Conservation (phyloP, 2,113 vertebrate species). For the Rhegmatorhina hoffmannsi region DNA sequence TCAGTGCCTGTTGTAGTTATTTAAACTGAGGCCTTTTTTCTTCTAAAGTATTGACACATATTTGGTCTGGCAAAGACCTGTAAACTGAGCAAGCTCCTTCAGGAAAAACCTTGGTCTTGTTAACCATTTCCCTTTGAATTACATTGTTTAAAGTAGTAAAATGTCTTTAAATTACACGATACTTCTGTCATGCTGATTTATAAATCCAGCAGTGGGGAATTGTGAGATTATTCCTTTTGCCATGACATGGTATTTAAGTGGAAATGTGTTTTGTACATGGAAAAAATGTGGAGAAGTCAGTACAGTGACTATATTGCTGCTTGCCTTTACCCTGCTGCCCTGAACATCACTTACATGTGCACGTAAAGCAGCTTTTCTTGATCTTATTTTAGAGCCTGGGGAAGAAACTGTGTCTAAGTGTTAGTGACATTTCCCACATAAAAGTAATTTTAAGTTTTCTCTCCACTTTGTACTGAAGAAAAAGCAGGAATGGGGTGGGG, state of each 20-base stretch:
- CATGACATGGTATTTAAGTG: background rate
- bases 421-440: background rate
- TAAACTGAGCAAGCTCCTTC: background rate
- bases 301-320: background rate
- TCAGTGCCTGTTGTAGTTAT: background rate
- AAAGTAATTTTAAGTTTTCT: background rate
- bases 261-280: background rate
- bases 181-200: background rate
- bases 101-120: background rate
- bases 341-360: background rate
- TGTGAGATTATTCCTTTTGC: background rate
- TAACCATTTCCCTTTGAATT: background rate
- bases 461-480: background rate
- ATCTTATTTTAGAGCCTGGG: background rate
- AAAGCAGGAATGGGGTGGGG: background rate
- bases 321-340: background rate
- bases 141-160: background rate
- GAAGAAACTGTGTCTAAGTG: background rate
- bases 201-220: background rate
- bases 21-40: background rate
- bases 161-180: background rate
- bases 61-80: background rate
- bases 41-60: background rate
- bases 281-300: background rate
- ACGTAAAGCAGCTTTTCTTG: background rate